Evolutionary conservation across 1,140 invertebrate genomes (phyloP), one percentile per base, ranked within the genome.

Genomic region (Dysdera silvatica): DNA sequence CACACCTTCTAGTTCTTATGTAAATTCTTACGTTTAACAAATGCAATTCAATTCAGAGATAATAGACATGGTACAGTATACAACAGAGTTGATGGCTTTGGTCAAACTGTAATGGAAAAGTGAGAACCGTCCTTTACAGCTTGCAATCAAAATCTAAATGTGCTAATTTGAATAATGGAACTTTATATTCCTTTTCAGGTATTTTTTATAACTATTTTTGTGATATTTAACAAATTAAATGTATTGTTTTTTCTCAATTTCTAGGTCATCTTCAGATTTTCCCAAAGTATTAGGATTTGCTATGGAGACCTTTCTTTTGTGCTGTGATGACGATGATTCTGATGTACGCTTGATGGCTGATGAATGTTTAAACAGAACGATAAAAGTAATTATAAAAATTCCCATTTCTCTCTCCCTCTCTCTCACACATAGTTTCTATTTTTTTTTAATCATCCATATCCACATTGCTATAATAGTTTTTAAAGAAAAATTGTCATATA

Each of bases 361-460:
- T 75, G 88, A 90, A 76, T 87, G 85, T 71, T 77, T 91, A 0
- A 89, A 88, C 71, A 82, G 82, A 75, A 85, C 87, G 58, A 86
- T 88, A 69, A 82, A 86, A 75, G 85, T 87, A 74, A 71, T n/a
- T n/a, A n/a, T n/a, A n/a, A n/a, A n/a, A n/a, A n/a, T n/a, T n/a
- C n/a, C n/a, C n/a, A n/a, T n/a, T n/a, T n/a, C n/a, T n/a, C n/a
- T n/a, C n/a, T n/a, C n/a, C n/a, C n/a, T n/a, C n/a, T n/a, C n/a
- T n/a, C n/a, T n/a, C n/a, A n/a, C n/a, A n/a, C n/a, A n/a, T n/a
- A n/a, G n/a, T n/a, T n/a, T n/a, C n/a, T n/a, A n/a, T n/a, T n/a
- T n/a, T n/a, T n/a, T n/a, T n/a, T n/a, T n/a, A n/a, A n/a, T n/a
- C n/a, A n/a, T n/a, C n/a, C n/a, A n/a, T n/a, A n/a, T n/a, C n/a